Evolutionary conservation across 1,140 invertebrate species (phyloP), one percentile per base, ranked within the genome.

Genomic region (Aphis craccivora): DNA sequence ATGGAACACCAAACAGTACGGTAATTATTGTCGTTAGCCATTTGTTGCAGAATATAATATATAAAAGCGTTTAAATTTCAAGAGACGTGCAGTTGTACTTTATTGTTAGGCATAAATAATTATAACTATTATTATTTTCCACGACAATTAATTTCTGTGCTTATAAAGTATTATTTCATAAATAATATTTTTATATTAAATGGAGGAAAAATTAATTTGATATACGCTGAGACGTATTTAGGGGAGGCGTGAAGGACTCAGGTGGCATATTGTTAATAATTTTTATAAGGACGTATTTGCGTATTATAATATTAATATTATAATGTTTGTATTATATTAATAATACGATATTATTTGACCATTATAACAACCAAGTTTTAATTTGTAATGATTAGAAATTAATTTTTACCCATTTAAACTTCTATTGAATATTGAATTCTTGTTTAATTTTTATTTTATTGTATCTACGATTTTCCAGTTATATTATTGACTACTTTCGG

Each of bases 1-100:
- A 76, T 76, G n/a, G 60, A 76, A 76, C 60, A 76, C 60, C 60
- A n/a, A 76, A 35, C 14, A 76, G 30, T n/a, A n/a, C 30, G 4
- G n/a, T 76, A 76, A 76, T 76, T 76, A 76, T n/a, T 76, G n/a
- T 76, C 60, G 60, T 76, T 76, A 76, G 60, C 60, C 60, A 76
- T 76, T 76, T 76, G 60, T 76, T 76, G n/a, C 18, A 76, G 11
- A n/a, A 76, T 76, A 76, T n/a, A 76, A 76, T 76, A 76, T 76
- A 76, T 76, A 76, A n/a, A 76, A 2, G n/a, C n/a, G 60, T 76
- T 76, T 76, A 35, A 76, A 76, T n/a, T 76, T 14, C 60, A 0
- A n/a, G 60, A 76, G 30, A n/a, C 60, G 60, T 35, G 60, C 60
- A 76, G n/a, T n/a, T 76, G 60, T 76, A 76, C 30, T 76, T 18